Conservation (phyloP, 2,113 vertebrate species). For the Variabilichromis moorii region DNA sequence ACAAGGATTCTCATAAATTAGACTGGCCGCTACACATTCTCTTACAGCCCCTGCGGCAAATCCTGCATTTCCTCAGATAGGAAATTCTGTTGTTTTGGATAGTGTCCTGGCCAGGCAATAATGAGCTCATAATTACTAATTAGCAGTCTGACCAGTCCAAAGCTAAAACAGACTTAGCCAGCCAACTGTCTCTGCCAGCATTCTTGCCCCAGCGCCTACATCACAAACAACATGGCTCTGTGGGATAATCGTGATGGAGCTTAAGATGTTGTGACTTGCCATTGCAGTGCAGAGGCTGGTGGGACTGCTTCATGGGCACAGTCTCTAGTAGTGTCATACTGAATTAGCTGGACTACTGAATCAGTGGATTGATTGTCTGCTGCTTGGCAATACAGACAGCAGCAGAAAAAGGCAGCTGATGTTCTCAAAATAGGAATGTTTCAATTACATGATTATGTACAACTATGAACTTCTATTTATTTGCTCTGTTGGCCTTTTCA, state of each 20-base stretch:
- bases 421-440: neutral
- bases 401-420: neutral
- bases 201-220: neutral
- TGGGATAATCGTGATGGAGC: neutral
- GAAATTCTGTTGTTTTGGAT: constrained; percentile 1
- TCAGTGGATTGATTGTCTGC: neutral
- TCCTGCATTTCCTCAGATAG: neutral
- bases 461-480: neutral
- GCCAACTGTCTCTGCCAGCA: neutral
- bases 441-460: neutral
- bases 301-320: neutral
- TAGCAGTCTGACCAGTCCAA: neutral
- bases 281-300: neutral
- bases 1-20: neutral
- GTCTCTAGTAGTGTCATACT: neutral
- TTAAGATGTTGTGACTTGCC: neutral
- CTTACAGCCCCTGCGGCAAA: neutral
- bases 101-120: neutral
- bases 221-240: neutral
- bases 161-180: neutral
- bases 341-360: neutral
- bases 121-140: constrained; percentile 39
- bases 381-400: neutral
- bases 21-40: neutral
- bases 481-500: neutral